Evolutionary conservation across 2,113 vertebrate species (phyloP), one percentile per base, ranked within the genome.

Genomic region (Salvator merianae): DNA sequence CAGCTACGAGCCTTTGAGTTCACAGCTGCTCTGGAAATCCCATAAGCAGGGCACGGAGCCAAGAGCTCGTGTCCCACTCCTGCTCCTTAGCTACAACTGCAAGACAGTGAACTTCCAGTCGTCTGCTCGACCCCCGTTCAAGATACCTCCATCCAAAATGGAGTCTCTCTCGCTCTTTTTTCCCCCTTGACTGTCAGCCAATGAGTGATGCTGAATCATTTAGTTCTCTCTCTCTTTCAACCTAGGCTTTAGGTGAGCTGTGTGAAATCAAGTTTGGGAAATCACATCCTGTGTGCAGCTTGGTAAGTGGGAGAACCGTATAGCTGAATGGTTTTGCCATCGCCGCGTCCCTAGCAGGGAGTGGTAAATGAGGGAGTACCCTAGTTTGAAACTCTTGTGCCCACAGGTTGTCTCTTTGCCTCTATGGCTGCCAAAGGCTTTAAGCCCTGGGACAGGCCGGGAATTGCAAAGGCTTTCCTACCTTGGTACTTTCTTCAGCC

Each of bases 221-320:
- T 55, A 83, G 78, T 77, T 16, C 82, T 83, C 88, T 53, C 38
- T 55, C 36, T 77, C 81, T 88, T 82, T 79, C 87, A 94, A 0
- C 94, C 4, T 90, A 99, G 99, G 99, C 99, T 93, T 96, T 99
- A 95, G 97, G 97, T 55, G 99, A 99, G 90, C 97, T 99, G 77
- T 99, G 98, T 96, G 99, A 99, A 96, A 99, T 99, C 89, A 99
- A 99, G 93, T 99, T 98, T 83, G 99, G 98, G 93, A 99, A 99
- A 94, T 97, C 97, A 32, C 98, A 99, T 80, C 98, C 99, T 0
- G 90, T 99, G 91, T 99, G 99, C 94, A 98, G 87, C 94, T 96
- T 99, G 98, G 99, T 99, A 93, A 98, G 98, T 96, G 28, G 14
- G 34, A 55, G 26, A 80, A 36, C 18, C 34, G 8, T 4, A 18